Evolutionary conservation across 2,797 vertebrate species (phyloP).

Genomic region (Sebastes taczanowskii): DNA sequence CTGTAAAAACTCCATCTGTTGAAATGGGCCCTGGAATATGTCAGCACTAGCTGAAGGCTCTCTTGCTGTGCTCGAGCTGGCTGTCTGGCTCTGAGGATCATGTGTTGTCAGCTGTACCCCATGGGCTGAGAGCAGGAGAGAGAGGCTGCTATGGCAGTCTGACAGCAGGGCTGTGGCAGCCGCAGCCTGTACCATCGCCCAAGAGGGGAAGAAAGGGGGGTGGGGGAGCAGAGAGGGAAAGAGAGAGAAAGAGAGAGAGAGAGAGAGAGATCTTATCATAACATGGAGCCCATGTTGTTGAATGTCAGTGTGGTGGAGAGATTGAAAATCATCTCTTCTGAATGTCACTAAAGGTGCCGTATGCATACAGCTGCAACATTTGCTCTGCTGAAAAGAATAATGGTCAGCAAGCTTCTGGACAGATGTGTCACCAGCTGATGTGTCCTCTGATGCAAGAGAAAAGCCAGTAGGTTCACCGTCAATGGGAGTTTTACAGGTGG

Average conservation of each 20-base stretch:
- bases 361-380: constrained; percentile 54
- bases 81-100: constrained; percentile 71
- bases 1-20: constrained; percentile 85
- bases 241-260: no score
- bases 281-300: constrained; percentile 46
- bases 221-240: neutral
- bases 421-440: constrained; percentile 47
- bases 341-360: constrained; percentile 64
- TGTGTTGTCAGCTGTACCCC: constrained; percentile 73
- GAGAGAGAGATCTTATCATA: constrained; percentile 35
- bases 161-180: constrained; percentile 71
- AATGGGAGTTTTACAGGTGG: neutral
- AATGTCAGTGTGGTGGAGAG: constrained; percentile 61
- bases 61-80: constrained; percentile 66
- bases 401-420: constrained; percentile 45
- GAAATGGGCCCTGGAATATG: constrained; percentile 75
- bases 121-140: constrained; percentile 63
- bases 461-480: constrained; percentile 3
- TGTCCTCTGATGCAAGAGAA: constrained; percentile 15
- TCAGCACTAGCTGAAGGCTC: constrained; percentile 79
- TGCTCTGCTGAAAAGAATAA: constrained; percentile 43
- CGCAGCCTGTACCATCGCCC: constrained; percentile 50
- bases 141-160: constrained; percentile 64
- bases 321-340: constrained; percentile 52
- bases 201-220: constrained; percentile 24